A percentile compares a stretch with the other conserved stretches of the same genome.
Evolutionary conservation across 2,113 vertebrate genomes (phyloP).

Genomic region (Gulo gulo): DNA sequence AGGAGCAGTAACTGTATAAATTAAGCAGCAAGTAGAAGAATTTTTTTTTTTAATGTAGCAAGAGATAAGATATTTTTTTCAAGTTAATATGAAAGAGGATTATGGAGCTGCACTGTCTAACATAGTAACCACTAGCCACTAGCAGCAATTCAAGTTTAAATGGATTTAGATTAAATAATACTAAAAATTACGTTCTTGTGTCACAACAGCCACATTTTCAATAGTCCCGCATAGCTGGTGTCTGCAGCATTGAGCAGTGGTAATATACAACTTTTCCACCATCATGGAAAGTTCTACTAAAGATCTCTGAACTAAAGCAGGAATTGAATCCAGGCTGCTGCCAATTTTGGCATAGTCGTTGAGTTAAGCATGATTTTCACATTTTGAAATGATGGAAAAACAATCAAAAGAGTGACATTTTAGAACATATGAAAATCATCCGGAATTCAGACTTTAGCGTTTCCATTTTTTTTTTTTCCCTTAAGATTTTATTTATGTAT

Average conservation of each 20-base stretch:
- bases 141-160: background rate
- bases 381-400: slow-evolving; percentile 25
- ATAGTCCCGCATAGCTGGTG: background rate
- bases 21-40: background rate
- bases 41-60: background rate
- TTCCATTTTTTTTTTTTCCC: background rate
- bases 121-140: background rate
- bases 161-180: background rate
- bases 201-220: background rate
- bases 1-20: background rate
- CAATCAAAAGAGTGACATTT: background rate
- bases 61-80: background rate
- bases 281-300: background rate
- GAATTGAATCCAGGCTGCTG: background rate
- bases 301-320: background rate
- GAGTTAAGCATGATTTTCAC: background rate
- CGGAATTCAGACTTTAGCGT: background rate
- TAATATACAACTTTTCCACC: background rate
- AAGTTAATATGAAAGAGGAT: background rate
- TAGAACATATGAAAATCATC: background rate
- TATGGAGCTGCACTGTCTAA: background rate
- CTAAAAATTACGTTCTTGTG: background rate
- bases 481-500: no score
- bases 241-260: background rate
- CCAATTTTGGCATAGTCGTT: background rate